Percentiles rank a stretch among this genome's conserved stretches.
phyloP scores from a whole-genome alignment of 2,113 vertebrate species.

The Cygnus atratus region DNA sequence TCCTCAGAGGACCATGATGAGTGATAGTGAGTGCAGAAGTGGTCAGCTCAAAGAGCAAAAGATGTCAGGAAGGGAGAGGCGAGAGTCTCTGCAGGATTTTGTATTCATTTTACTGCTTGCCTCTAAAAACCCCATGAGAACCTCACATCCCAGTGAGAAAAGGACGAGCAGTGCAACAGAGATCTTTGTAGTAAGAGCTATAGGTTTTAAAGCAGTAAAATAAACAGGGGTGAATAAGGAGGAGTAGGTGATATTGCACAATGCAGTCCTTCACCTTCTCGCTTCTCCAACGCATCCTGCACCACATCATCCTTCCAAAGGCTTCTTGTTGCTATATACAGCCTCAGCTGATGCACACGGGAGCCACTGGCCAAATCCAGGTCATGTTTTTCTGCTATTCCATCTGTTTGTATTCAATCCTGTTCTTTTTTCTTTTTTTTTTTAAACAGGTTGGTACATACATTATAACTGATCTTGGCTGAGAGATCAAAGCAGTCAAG shows the following conservation, averaged over 20 bases:
- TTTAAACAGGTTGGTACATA: not conserved
- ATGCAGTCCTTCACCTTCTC: not conserved
- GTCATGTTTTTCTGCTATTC: not conserved
- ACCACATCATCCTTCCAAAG: not conserved
- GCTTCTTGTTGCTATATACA: not conserved
- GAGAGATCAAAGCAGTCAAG: not conserved
- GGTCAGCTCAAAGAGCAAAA: not conserved
- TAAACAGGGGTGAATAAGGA: not conserved
- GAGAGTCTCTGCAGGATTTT: not conserved
- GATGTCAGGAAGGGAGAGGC: not conserved
- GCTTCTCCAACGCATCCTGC: not conserved
- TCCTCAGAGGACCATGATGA: not conserved
- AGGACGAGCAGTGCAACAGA: not conserved
- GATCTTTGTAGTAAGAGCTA: not conserved
- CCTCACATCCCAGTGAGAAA: not conserved
- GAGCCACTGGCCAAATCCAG: not conserved
- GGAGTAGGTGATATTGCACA: not conserved
- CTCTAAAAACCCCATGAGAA: not conserved
- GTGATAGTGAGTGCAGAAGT: not conserved
- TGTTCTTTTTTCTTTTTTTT: not conserved
- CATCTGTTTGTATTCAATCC: not conserved
- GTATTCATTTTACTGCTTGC: not conserved
- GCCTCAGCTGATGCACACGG: not conserved
- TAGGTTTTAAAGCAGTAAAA: not conserved
- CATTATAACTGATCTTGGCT: not conserved